A percentile compares a stretch with the other conserved stretches of the same genome.
Conservation (phyloP, 2,888 invertebrate species). For the Hypsopygia costalis region DNA sequence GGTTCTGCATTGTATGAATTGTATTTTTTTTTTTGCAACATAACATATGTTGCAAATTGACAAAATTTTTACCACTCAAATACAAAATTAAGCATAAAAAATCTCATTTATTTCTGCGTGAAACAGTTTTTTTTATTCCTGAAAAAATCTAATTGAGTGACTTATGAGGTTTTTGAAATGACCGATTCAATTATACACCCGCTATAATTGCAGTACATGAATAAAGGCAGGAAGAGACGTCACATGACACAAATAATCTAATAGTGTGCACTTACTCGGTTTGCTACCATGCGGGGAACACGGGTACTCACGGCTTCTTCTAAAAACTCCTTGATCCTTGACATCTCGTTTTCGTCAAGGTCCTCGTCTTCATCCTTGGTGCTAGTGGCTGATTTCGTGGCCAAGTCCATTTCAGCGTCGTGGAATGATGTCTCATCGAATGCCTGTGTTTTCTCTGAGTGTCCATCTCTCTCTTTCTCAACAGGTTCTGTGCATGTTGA, state of each 20-base stretch:
- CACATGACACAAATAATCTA: conserved; percentile 1
- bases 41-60: too few relatives aligned
- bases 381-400: conserved; percentile 40
- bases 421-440: conserved; percentile 33
- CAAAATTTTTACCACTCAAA: too few relatives aligned
- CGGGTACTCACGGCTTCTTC: conserved; percentile 58
- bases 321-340: conserved; percentile 61
- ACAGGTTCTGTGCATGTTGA: conserved; percentile 46
- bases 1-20: too few relatives aligned
- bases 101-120: too few relatives aligned
- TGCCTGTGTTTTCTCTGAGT: conserved; percentile 29
- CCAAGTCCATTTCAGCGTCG: conserved; percentile 44
- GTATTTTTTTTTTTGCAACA: too few relatives aligned
- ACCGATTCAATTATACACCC: too few relatives aligned
- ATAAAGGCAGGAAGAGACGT: too few relatives aligned
- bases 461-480: conserved; percentile 27
- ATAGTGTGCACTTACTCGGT: conserved; percentile 17
- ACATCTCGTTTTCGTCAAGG: conserved; percentile 57
- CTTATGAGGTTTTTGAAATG: too few relatives aligned
- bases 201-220: too few relatives aligned
- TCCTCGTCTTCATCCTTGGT: conserved; percentile 65
- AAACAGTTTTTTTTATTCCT: too few relatives aligned
- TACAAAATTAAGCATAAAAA: too few relatives aligned
- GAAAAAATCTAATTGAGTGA: too few relatives aligned
- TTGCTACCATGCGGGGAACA: conserved; percentile 7